phyloP scores from a whole-genome alignment of 1,140 invertebrate species.

The Diachasma alloeum region DNA sequence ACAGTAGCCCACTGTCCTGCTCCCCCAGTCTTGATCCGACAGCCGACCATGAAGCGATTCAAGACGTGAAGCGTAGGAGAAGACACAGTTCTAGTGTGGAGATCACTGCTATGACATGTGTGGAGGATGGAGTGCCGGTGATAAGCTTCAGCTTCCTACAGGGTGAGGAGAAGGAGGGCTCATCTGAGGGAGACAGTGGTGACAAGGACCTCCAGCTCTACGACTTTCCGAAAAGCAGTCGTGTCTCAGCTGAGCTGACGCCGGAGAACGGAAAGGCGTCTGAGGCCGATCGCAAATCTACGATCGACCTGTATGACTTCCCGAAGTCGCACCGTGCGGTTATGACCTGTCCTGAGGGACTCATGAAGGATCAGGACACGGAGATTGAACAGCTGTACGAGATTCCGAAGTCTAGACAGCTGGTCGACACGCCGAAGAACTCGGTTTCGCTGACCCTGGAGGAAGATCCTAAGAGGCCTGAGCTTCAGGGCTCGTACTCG shows the following conservation, averaged over 20 bases:
- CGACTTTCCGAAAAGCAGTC: slow-evolving; percentile 31
- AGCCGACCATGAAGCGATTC: background rate
- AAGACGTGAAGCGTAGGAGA: background rate
- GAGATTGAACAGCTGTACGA: background rate
- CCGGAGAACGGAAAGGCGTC: background rate
- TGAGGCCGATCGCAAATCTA: background rate
- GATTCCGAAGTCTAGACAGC: background rate
- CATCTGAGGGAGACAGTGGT: background rate
- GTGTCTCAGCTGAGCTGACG: background rate
- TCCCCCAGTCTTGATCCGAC: background rate
- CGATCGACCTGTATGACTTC: background rate
- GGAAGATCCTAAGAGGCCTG: background rate
- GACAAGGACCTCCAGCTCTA: slow-evolving; percentile 23
- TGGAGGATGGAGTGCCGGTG: slow-evolving; percentile 53
- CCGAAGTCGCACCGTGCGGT: background rate
- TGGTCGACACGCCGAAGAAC: background rate
- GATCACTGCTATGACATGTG: slow-evolving; percentile 48
- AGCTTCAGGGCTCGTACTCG: slow-evolving; percentile 36
- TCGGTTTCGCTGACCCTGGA: slow-evolving; percentile 8
- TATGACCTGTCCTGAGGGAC: background rate
- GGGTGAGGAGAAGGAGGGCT: slow-evolving; percentile 31
- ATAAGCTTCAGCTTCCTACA: slow-evolving; percentile 58
- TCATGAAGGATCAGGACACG: background rate
- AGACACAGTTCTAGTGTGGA: slow-evolving; percentile 52
- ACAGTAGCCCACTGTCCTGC: background rate